Evolutionary conservation across 1,140 invertebrate species (phyloP).

Genomic region (Oncopodura yosiiana): DNA sequence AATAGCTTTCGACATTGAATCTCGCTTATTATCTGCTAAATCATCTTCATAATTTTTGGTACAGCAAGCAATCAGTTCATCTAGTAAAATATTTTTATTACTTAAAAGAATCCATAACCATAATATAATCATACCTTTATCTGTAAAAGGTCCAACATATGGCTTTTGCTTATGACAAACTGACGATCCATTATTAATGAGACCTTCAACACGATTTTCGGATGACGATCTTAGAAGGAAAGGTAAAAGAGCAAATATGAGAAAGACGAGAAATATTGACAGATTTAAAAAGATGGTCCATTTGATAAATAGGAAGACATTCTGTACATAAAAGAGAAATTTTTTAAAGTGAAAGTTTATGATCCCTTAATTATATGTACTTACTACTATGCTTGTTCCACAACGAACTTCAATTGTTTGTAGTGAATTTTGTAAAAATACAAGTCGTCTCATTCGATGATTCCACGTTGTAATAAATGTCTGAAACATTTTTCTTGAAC

Average conservation of each 20-base stretch:
- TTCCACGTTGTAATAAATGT: slow-evolving; percentile 38
- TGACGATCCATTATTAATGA: too few relatives aligned
- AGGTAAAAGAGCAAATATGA: slow-evolving; percentile 59
- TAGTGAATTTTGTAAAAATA: slow-evolving; percentile 19
- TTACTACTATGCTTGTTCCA: slow-evolving; percentile 26
- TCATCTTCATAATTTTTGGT: not conserved
- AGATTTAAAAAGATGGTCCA: slow-evolving; percentile 69
- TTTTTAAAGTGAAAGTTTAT: not conserved
- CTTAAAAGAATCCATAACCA: too few relatives aligned
- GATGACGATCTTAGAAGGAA: too few relatives aligned
- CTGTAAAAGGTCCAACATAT: too few relatives aligned
- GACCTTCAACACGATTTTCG: too few relatives aligned
- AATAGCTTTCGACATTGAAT: not conserved
- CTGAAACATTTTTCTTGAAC: slow-evolving; percentile 58
- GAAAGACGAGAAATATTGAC: slow-evolving; percentile 52
- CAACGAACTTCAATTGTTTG: slow-evolving; percentile 18
- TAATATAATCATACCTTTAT: too few relatives aligned
- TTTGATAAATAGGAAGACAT: slow-evolving; percentile 69
- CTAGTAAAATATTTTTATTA: not conserved
- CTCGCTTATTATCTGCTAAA: not conserved
- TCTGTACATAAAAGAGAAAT: slow-evolving; percentile 66
- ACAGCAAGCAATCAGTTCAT: slow-evolving; percentile 4
- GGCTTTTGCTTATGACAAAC: too few relatives aligned
- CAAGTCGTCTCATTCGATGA: slow-evolving; percentile 20
- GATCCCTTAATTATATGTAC: not conserved